Evolutionary conservation across 2,113 vertebrate species (phyloP), one percentile per base, ranked within the genome.

Genomic region (Astatoreochromis straeleni): DNA sequence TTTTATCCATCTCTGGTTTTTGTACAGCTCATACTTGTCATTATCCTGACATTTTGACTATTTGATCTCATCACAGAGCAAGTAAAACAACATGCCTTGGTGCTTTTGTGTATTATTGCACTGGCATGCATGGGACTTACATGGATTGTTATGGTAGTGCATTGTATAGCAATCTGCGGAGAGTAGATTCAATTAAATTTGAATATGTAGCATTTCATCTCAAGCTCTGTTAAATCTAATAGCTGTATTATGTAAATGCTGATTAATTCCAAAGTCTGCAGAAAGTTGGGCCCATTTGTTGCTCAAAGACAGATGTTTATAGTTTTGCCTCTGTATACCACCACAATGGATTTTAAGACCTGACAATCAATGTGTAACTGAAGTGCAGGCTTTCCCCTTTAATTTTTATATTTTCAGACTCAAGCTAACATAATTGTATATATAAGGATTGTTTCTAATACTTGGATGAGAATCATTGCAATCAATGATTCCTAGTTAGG

Each of bases 1-100:
- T 60, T 51, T 17, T 49, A 54, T 12, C 31, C 78, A 80, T 87
- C 84, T 87, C 33, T 82, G 58, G 81, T 86, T 84, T 35, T 89
- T 86, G 81, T 88, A 79, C 63, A 82, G 87, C 88, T 91, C 89
- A 58, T 78, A 81, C 82, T 90, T 93, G 87, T 93, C 91, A 95
- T 95, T 94, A 95, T 87, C 89, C 79, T 89, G 91, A 94, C 92
- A 92, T 83, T 63, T 81, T 53, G 54, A 60, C 68, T 51, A 88
- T 90, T 68, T 92, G 57, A 68, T 83, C 85, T 85, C 87, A 93
- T 94, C 88, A 89, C 45, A 80, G 31, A 83, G 42, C 58, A 80
- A 60, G 85, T 87, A 83, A 92, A 85, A 84, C 21, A 83, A 29
- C 75, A 79, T 80, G 70, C 80, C 24, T 86, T 68, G 40, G 6